phyloP scores from a whole-genome alignment of 1,140 invertebrate species.

The Polypedilum pembai region DNA sequence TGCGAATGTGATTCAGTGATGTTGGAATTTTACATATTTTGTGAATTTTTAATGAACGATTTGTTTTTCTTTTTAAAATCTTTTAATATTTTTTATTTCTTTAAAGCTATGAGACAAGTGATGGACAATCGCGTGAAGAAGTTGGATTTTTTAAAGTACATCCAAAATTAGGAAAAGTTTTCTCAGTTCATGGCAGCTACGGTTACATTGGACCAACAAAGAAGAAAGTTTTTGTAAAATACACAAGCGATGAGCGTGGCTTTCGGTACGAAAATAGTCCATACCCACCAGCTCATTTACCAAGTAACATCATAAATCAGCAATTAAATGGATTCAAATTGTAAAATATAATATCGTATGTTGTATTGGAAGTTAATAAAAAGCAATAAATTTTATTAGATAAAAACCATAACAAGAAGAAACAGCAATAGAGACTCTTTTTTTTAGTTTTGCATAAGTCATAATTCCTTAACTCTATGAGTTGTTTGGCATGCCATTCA shows the following conservation, averaged over 20 bases:
- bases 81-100: neutral
- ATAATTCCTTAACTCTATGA: neutral
- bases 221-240: neutral
- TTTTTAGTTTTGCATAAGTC: neutral
- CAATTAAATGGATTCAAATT: neutral
- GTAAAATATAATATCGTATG: neutral
- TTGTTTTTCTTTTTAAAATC: no score
- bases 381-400: neutral
- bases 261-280: neutral
- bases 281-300: neutral
- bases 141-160: neutral
- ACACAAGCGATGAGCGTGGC: neutral
- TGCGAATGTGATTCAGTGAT: no score
- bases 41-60: no score
- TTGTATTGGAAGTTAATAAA: neutral
- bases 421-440: no score
- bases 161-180: constrained; percentile 22
- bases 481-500: no score
- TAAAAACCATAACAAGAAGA: neutral
- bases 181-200: neutral
- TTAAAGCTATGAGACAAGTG: neutral
- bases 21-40: no score
- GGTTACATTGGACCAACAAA: constrained; percentile 4
- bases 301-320: neutral
- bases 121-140: constrained; percentile 11